These are phyloP conservation scores for Cyprinodon diabolis DNA, from an alignment of 2,797 vertebrate species.

Conservation along the genomic window DNA sequence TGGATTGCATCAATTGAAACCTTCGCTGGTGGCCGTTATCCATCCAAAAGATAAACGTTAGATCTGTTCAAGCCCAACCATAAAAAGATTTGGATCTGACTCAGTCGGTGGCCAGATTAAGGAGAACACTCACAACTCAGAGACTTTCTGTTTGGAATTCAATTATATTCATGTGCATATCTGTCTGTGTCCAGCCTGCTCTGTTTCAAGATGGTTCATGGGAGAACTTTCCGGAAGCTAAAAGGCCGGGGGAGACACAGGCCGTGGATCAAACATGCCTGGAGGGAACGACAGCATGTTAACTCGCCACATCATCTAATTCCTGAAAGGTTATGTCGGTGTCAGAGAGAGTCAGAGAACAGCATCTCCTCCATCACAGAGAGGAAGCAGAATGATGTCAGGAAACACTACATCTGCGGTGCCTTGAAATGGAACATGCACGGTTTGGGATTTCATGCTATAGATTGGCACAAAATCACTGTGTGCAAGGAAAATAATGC, in stretches of 20 bases:
- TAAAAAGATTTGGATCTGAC: slow-evolving; percentile 65
- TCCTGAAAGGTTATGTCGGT: slow-evolving; percentile 55
- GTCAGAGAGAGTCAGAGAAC: slow-evolving; percentile 16
- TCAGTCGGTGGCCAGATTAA: slow-evolving; percentile 62
- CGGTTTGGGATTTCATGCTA: not conserved
- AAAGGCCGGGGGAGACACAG: not conserved
- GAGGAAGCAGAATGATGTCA: not conserved
- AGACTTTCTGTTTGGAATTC: slow-evolving; percentile 55
- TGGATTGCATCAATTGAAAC: slow-evolving; percentile 42
- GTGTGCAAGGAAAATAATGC: not conserved
- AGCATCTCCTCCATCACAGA: slow-evolving; percentile 4
- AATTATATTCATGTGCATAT: slow-evolving; percentile 41
- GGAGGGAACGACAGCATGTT: slow-evolving; percentile 34
- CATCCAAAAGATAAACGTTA: slow-evolving; percentile 70
- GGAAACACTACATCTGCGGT: not conserved
- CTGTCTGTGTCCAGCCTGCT: not conserved
- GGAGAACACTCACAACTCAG: slow-evolving; percentile 45
- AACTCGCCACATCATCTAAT: slow-evolving; percentile 48
- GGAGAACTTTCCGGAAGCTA: slow-evolving; percentile 19
- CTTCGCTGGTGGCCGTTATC: slow-evolving; percentile 55
- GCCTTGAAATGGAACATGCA: not conserved
- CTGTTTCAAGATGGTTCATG: not conserved
- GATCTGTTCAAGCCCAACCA: slow-evolving; percentile 58
- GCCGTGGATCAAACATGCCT: slow-evolving; percentile 26
- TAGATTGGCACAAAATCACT: not conserved